A percentile compares a stretch with the other conserved stretches of the same genome.
These are phyloP conservation scores for Charadrius vociferus DNA, from an alignment of 2,113 vertebrate genomes.

Conservation along the genomic window DNA sequence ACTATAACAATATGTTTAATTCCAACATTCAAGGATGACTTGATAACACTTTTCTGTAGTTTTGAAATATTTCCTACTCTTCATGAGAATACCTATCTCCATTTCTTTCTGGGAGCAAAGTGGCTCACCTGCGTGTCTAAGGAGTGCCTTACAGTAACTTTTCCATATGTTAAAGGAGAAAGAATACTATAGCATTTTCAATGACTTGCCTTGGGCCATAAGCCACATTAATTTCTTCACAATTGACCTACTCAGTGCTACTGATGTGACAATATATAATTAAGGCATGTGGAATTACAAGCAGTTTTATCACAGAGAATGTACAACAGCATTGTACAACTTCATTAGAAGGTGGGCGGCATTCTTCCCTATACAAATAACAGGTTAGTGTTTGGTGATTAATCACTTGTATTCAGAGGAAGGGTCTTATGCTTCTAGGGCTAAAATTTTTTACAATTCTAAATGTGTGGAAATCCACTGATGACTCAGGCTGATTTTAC, in stretches of 20 bases:
- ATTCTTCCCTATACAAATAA: not conserved
- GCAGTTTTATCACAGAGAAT: not conserved
- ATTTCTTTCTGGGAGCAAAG: not conserved
- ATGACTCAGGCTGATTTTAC: not conserved
- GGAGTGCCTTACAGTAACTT: not conserved
- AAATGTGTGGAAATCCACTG: not conserved
- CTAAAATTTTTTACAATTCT: not conserved
- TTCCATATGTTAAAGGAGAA: not conserved
- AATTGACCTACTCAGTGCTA: not conserved
- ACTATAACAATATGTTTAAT: not conserved
- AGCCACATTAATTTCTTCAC: not conserved
- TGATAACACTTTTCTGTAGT: not conserved
- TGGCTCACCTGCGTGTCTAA: not conserved
- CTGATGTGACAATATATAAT: not conserved
- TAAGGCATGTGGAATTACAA: not conserved
- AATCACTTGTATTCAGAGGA: not conserved
- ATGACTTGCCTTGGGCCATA: not conserved
- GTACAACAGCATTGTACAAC: not conserved
- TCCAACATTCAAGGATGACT: not conserved
- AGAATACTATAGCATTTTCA: not conserved
- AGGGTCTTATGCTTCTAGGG: not conserved
- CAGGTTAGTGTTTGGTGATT: not conserved
- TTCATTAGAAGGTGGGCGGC: not conserved
- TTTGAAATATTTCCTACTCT: not conserved
- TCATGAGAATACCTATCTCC: not conserved